Conservation (phyloP, 2,113 vertebrate species). For the Camelus bactrianus region DNA sequence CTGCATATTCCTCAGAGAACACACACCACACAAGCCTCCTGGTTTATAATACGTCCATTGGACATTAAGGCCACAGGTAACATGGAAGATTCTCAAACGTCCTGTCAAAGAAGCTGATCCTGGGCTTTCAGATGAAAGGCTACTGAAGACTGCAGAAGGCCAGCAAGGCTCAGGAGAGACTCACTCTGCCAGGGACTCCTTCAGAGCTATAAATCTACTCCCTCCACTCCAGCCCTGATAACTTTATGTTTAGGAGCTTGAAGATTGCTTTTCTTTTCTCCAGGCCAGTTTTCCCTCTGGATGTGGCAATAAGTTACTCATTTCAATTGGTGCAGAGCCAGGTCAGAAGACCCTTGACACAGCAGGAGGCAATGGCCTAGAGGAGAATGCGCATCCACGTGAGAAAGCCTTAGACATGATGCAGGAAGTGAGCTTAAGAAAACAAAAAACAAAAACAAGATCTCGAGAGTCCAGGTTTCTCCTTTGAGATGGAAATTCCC, state of each 20-base stretch:
- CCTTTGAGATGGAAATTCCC: neutral
- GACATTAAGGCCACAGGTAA: conserved; percentile 40
- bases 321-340: neutral
- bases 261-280: neutral
- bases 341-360: neutral
- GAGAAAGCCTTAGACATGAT: neutral
- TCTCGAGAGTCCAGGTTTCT: neutral
- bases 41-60: neutral
- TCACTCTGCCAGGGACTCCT: conserved; percentile 55
- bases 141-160: conserved; percentile 35
- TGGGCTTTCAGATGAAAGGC: conserved; percentile 67
- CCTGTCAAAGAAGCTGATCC: conserved; percentile 36
- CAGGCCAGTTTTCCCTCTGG: neutral
- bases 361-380: neutral
- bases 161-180: conserved; percentile 27
- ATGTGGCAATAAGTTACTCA: conserved; percentile 37
- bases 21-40: neutral
- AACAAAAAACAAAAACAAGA: neutral
- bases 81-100: conserved; percentile 11
- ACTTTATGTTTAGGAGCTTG: neutral
- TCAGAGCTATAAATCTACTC: conserved; percentile 68
- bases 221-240: conserved; percentile 52
- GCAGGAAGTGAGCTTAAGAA: neutral
- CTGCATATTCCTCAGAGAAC: neutral
- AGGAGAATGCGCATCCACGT: neutral